Conservation (phyloP, 2,113 vertebrate species). For the Sturnus vulgaris region DNA sequence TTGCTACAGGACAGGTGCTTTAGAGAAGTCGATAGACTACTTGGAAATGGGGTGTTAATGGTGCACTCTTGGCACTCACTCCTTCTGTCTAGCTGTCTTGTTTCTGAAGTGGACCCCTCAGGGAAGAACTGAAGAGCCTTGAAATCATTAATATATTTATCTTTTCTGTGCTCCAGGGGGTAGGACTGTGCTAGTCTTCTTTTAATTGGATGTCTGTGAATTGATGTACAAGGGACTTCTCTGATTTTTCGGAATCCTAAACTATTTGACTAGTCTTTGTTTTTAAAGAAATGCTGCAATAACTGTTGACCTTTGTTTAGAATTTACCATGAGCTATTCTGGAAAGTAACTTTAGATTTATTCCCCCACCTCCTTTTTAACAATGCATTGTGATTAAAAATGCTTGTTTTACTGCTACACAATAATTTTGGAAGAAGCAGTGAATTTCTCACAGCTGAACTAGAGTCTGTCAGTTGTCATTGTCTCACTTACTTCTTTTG, state of each 20-base stretch:
- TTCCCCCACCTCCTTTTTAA: background rate
- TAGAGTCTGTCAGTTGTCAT: background rate
- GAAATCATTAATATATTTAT: background rate
- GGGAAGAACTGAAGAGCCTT: background rate
- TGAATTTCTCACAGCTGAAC: background rate
- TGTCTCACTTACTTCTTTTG: background rate
- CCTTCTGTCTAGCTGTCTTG: background rate
- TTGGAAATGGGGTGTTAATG: background rate
- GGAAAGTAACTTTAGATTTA: background rate
- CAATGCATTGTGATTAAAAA: background rate
- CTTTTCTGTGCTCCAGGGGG: background rate
- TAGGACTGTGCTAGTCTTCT: background rate
- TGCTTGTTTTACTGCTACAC: background rate
- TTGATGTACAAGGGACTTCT: background rate
- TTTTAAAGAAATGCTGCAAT: background rate
- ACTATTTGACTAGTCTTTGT: background rate
- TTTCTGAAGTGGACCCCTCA: background rate
- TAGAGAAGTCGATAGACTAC: background rate
- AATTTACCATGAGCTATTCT: background rate
- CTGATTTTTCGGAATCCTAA: background rate
- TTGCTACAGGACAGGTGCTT: background rate
- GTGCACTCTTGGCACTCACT: background rate
- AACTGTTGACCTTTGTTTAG: background rate
- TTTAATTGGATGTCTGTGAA: background rate
- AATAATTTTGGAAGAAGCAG: background rate